Base-by-base conservation (phyloP, 2,888 invertebrate genomes). In the Apamea epomidion region DNA sequence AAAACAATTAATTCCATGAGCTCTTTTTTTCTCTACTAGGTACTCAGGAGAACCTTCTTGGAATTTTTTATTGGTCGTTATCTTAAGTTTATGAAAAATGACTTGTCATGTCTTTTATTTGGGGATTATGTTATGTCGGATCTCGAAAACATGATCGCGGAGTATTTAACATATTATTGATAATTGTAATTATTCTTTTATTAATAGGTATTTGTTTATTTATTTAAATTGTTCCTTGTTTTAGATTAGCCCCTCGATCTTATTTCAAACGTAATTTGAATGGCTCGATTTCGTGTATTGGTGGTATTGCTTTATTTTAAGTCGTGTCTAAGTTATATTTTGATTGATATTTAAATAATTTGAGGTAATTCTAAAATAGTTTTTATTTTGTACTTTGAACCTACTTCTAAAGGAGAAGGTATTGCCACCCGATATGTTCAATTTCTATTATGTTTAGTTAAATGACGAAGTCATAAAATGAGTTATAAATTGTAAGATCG, bases 361-460 rank as follows among this genome's bases (percentile, higher is more conserved):
- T 80, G 70, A 84, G 21, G 72, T 89, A 71, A 80, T 84, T 80
- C 67, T 77, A 74, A 82, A 82, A 72, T 80, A 67, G 65, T 83
- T 32, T 69, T 81, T 70, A 67, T 82, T 69, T 70, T 70, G 51
- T 78, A 68, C 74, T 78, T 79, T 87, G 72, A 76, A 77, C 82
- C 81, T 69, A 80, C 88, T 86, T 89, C 81, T 84, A 70, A 51
- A 86, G 75, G 76, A 90, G 84, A 78, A 80, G 83, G 84, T 86
- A 76, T 74, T 90, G 84, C 89, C 90, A 90, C 89, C 89, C 80
- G 78, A 84, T 81, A 89, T 90, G 89, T 90, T 90, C 89, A 90
- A 84, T 84, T 70, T 78, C 69, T 85, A 69, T 88, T 70, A 77
- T 58, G 45, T 51, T 80, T 88, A 83, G 67, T 82, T 68, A 82